Percentiles rank a stretch among this genome's conserved stretches.
phyloP scores from a whole-genome alignment of 2,888 invertebrate species.

The Xanthia togata region DNA sequence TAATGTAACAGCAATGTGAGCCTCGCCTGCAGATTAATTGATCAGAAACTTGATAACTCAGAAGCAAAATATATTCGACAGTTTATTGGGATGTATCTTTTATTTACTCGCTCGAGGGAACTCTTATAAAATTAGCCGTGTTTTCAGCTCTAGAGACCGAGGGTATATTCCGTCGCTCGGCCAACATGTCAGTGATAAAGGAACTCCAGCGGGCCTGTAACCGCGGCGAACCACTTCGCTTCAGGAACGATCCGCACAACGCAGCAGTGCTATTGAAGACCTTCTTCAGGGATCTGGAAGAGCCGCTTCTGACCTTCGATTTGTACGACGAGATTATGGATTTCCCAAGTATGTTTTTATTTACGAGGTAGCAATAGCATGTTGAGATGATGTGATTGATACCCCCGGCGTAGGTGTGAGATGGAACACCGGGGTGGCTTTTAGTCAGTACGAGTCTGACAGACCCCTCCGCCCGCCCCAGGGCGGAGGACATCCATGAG shows the following conservation, averaged over 20 bases:
- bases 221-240: constrained; percentile 94
- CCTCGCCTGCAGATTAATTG: neutral
- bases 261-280: constrained; percentile 98
- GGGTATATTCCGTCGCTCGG: constrained; percentile 98
- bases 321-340: constrained; percentile 97
- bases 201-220: constrained; percentile 96
- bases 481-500: too few species aligned
- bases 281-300: constrained; percentile 97
- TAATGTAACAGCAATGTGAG: neutral
- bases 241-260: constrained; percentile 96
- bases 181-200: constrained; percentile 95
- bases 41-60: neutral
- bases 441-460: too few species aligned
- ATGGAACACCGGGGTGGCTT: too few species aligned
- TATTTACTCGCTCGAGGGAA: neutral
- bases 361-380: neutral
- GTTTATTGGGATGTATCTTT: neutral
- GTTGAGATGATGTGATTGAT: too few species aligned
- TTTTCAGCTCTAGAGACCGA: constrained; percentile 94
- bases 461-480: too few species aligned
- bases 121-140: neutral
- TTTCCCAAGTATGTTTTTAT: constrained; percentile 94
- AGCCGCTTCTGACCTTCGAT: constrained; percentile 98
- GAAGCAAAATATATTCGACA: constrained; percentile 1
- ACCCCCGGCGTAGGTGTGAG: too few species aligned